These are phyloP conservation scores for Ciconia maguari DNA, from an alignment of 2,113 vertebrate genomes.

Conservation along the genomic window DNA sequence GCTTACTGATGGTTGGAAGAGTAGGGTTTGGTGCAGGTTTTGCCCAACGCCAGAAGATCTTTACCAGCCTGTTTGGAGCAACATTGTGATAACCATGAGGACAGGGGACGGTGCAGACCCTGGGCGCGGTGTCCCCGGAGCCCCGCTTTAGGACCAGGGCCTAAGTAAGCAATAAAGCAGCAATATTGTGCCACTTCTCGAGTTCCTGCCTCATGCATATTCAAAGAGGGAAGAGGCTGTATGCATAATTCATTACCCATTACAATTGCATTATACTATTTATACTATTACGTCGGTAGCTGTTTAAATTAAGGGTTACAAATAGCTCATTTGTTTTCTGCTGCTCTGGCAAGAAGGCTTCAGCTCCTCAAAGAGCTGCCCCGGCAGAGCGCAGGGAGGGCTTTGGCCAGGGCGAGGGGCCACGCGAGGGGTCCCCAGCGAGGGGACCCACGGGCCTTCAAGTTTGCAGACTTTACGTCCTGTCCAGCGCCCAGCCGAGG, in stretches of 20 bases:
- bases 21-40: background rate
- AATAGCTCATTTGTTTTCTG: conserved; percentile 30
- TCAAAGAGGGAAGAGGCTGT: conserved; percentile 14
- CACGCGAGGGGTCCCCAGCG: rapidly evolving
- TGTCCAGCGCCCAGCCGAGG: background rate
- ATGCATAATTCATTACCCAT: conserved; percentile 57
- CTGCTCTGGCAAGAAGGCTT: background rate
- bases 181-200: background rate
- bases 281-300: conserved; percentile 40
- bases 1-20: background rate
- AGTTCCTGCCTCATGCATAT: conserved; percentile 54
- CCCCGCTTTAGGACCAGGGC: background rate
- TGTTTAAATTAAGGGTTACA: conserved; percentile 67
- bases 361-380: background rate
- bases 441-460: background rate
- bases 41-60: background rate
- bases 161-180: background rate
- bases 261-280: conserved; percentile 57
- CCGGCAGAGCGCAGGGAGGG: background rate
- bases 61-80: background rate
- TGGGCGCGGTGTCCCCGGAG: background rate
- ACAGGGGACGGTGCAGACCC: background rate
- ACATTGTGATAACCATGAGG: background rate
- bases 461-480: background rate
- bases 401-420: background rate